Evolutionary conservation across 2,888 invertebrate species (phyloP).

Genomic region (Suillia variegata): DNA sequence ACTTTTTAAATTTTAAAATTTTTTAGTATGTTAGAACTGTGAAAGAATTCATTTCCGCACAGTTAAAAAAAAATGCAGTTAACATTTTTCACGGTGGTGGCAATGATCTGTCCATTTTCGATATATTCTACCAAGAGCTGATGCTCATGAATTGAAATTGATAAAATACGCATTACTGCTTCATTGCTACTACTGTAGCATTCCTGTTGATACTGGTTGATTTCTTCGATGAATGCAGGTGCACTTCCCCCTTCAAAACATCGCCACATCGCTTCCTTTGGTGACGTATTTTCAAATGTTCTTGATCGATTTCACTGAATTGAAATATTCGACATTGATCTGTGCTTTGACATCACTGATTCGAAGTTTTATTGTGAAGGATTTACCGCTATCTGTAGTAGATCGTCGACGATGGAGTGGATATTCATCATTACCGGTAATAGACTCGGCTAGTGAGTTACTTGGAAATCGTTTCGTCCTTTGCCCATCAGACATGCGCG

Average conservation of each 20-base stretch:
- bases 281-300: background rate
- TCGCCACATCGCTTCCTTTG: too few species aligned
- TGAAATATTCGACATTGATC: background rate
- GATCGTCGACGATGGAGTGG: background rate
- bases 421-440: background rate
- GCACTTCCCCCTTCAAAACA: background rate
- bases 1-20: too few species aligned
- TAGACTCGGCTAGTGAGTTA: background rate
- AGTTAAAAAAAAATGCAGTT: too few species aligned
- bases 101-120: background rate
- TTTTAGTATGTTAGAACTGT: too few species aligned
- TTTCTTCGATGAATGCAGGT: background rate
- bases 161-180: background rate
- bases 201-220: background rate
- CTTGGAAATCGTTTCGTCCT: background rate
- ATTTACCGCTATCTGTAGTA: background rate
- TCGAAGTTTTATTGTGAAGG: too few species aligned
- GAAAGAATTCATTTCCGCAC: too few species aligned
- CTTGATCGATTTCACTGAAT: too few species aligned
- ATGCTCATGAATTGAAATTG: background rate
- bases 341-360: background rate
- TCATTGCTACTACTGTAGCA: background rate
- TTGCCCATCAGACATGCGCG: background rate
- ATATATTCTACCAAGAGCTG: background rate
- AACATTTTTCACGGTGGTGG: too few species aligned